Percentiles rank a stretch among this genome's conserved stretches.
Evolutionary conservation across 1,140 invertebrate species (phyloP).

Genomic region (Frieseomelitta varia): DNA sequence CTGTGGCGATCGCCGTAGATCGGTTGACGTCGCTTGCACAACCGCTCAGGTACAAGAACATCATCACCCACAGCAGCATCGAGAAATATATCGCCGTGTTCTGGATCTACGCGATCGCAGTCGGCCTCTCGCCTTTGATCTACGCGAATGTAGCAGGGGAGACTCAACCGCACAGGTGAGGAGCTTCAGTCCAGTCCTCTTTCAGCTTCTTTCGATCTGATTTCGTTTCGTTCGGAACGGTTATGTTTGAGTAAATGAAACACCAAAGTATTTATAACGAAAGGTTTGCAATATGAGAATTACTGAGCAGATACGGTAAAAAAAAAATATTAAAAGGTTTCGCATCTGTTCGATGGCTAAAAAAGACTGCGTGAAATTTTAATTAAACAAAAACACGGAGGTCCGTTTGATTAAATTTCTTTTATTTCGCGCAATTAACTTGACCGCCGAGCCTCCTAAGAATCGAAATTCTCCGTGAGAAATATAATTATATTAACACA

Average conservation of each 20-base stretch:
- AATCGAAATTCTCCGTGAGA: neutral
- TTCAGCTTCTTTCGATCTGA: neutral
- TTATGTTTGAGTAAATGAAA: no score
- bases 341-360: neutral
- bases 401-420: neutral
- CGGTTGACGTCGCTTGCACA: slow-evolving; percentile 85
- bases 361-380: no score
- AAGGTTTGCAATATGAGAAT: no score
- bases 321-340: no score
- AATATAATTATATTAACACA: no score
- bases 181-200: neutral
- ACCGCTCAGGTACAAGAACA: slow-evolving; percentile 85
- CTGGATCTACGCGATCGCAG: slow-evolving; percentile 84
- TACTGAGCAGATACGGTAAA: no score
- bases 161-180: slow-evolving; percentile 68
- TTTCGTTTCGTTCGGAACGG: neutral
- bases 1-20: slow-evolving; percentile 86
- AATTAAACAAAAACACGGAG: no score
- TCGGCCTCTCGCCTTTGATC: slow-evolving; percentile 83
- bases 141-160: slow-evolving; percentile 76
- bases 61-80: slow-evolving; percentile 85
- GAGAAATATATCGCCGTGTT: slow-evolving; percentile 84
- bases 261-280: no score
- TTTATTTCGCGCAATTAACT: neutral
- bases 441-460: neutral